Percentiles rank a stretch among this genome's conserved stretches.
These are phyloP conservation scores for Spermophilus dauricus DNA, from an alignment of 2,113 vertebrate species.

Conservation along the genomic window DNA sequence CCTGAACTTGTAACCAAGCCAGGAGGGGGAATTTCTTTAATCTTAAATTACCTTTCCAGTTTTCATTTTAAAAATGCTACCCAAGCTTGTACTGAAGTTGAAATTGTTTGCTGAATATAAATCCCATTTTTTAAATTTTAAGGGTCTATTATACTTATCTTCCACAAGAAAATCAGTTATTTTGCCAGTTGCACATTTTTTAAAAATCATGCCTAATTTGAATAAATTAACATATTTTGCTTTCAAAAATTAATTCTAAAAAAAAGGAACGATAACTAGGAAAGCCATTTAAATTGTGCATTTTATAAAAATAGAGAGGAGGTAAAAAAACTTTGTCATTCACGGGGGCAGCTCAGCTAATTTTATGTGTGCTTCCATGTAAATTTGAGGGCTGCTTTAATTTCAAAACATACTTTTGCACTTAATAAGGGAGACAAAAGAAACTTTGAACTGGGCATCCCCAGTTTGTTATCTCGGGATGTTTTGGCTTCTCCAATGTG, in stretches of 20 bases:
- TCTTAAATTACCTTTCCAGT: slow-evolving; percentile 2
- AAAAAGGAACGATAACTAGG: slow-evolving; percentile 87
- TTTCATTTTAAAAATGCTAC: slow-evolving; percentile 62
- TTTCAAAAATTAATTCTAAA: slow-evolving; percentile 88
- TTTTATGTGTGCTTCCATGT: slow-evolving; percentile 87
- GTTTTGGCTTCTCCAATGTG: slow-evolving; percentile 92
- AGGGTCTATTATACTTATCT: slow-evolving; percentile 68
- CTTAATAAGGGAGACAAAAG: slow-evolving; percentile 91
- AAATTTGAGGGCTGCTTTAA: slow-evolving; percentile 89
- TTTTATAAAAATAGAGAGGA: slow-evolving; percentile 77
- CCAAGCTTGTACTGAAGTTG: slow-evolving; percentile 39
- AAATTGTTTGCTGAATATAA: slow-evolving; percentile 67
- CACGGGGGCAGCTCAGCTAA: slow-evolving; percentile 84
- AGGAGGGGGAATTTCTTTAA: slow-evolving; percentile 32
- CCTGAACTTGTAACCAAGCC: slow-evolving; percentile 13
- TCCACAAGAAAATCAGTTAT: slow-evolving; percentile 81
- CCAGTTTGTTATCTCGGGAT: slow-evolving; percentile 91
- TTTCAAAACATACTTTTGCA: slow-evolving; percentile 91
- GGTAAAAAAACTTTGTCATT: slow-evolving; percentile 81
- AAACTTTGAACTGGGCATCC: slow-evolving; percentile 87
- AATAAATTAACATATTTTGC: slow-evolving; percentile 90
- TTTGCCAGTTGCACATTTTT: slow-evolving; percentile 84
- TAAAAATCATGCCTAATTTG: slow-evolving; percentile 86
- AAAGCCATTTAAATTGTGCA: slow-evolving; percentile 86
- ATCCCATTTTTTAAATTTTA: background rate